Evolutionary conservation across 92 coral and sea anemone genomes (phyloP), one percentile per base, ranked within the genome.

Genomic region (Muricea muricata): DNA sequence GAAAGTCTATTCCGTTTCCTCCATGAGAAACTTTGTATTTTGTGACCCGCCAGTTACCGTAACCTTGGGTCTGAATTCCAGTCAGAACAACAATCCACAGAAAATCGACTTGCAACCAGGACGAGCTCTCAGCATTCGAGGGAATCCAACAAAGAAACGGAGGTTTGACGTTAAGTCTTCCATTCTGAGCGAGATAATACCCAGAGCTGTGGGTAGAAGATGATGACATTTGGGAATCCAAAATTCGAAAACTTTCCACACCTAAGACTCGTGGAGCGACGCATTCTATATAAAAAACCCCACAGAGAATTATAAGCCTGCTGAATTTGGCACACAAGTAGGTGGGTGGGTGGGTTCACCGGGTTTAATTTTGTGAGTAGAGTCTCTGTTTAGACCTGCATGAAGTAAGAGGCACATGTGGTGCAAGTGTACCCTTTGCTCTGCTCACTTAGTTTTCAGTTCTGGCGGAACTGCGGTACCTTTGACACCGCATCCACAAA

Each of bases 21-120:
- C 94, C 89, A 68, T 47, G 88, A 65, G 82, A 86, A n/a, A 91
- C 31, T 46, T 72, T 84, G 58, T 58, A 88, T 0, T 81, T 78
- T 34, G 0, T 20, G 26, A 3, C 2, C 34, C 73, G 56, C 13
- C 54, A 47, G 37, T 73, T 65, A 7, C 61, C 63, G 1, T 85
- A 66, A 10, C 92, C 83, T 78, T 88, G 92, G 48, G 89, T 88
- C 14, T 85, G 87, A 20, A 91, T 80, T 65, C 83, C 90, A 39
- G 87, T 67, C 55, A 91, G 80, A 39, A 78, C 81, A 67, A 75
- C 89, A 1, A 88, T 73, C 46, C 73, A 65, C 30, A 91, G 77
- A 65, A 91, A 81, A 75, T 91, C 94, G 10, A 68, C 75, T 26
- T 68, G 75, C 13, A 68, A 24, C 75, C 75, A 68, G 26, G 40